Evolutionary conservation across 2,113 vertebrate genomes (phyloP).

Genomic region (Trichechus manatus): DNA sequence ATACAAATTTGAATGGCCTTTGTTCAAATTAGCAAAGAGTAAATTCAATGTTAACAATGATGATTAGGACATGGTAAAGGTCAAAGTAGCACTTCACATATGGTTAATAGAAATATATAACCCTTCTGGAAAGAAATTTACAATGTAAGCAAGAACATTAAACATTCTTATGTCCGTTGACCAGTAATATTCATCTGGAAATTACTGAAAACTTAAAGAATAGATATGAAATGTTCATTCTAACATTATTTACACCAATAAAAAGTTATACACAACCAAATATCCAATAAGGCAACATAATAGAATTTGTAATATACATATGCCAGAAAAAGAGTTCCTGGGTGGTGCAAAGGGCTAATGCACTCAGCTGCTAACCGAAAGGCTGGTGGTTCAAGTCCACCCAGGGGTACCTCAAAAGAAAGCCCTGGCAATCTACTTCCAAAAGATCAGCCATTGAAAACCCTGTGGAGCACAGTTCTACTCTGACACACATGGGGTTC

Average conservation of each 20-base stretch:
- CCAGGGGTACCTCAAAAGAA: too few species aligned
- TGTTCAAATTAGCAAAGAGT: slow-evolving; percentile 31
- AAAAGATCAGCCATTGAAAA: too few species aligned
- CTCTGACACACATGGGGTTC: too few species aligned
- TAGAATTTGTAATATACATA: neutral
- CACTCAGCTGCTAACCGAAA: too few species aligned
- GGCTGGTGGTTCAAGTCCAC: too few species aligned
- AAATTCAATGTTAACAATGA: neutral
- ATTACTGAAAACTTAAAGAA: neutral
- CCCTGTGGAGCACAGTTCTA: too few species aligned
- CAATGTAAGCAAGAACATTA: neutral
- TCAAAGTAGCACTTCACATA: neutral
- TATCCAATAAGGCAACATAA: neutral
- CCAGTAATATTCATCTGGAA: neutral
- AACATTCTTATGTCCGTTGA: neutral
- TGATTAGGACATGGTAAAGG: neutral
- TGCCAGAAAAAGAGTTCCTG: too few species aligned
- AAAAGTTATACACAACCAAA: neutral
- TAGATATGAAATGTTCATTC: neutral
- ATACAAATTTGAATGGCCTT: neutral
- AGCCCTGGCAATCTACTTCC: too few species aligned
- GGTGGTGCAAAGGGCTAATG: too few species aligned
- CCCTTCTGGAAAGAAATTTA: neutral
- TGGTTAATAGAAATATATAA: neutral
- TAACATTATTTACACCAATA: neutral